Evolutionary conservation across 2,113 vertebrate genomes (phyloP).

Genomic region (Phocoena sinus): DNA sequence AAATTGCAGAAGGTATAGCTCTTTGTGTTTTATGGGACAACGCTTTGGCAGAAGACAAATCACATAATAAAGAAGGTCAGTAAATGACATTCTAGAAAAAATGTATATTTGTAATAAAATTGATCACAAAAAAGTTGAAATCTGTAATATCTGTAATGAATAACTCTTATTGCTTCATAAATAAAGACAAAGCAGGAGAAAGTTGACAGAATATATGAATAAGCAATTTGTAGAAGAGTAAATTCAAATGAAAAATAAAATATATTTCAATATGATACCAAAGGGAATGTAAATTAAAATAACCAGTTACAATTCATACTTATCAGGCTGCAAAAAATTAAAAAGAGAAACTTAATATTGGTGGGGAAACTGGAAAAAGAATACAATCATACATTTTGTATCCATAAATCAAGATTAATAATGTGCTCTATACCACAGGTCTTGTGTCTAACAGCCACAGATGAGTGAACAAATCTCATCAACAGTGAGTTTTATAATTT

Average conservation of each 20-base stretch:
- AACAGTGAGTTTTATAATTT: background rate
- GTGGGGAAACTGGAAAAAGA: background rate
- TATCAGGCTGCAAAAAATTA: background rate
- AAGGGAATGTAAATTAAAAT: background rate
- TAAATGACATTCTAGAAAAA: background rate
- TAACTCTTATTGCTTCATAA: background rate
- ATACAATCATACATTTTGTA: background rate
- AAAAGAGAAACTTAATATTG: background rate
- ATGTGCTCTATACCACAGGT: background rate
- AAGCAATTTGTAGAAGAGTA: background rate
- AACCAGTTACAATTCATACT: background rate
- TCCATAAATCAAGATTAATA: background rate
- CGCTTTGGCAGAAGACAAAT: background rate
- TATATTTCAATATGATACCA: background rate
- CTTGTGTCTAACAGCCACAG: background rate
- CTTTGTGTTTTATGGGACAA: background rate
- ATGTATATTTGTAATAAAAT: background rate
- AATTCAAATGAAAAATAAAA: background rate
- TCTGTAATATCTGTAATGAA: background rate
- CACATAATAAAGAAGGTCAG: background rate
- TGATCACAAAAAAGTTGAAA: background rate
- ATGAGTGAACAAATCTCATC: background rate
- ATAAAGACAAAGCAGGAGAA: background rate
- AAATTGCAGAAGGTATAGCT: background rate
- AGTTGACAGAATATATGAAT: background rate